Evolutionary conservation across 2,888 invertebrate species (phyloP).

Genomic region (Eupelmus urozonus): DNA sequence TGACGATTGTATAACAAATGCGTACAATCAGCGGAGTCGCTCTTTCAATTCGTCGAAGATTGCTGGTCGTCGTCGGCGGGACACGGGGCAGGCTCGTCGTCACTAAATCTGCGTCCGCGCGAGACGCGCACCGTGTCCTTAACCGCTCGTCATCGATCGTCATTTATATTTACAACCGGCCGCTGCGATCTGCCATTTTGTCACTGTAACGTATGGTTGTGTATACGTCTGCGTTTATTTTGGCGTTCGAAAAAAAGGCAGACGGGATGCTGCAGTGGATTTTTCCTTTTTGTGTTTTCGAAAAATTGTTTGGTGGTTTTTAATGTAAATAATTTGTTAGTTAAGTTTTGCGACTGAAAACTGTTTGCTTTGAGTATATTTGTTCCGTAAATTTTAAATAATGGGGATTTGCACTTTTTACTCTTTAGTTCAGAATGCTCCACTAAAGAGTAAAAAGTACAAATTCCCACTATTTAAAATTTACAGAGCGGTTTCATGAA

Average conservation of each 20-base stretch:
- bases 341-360: too few relatives aligned
- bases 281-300: too few relatives aligned
- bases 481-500: too few relatives aligned
- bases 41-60: constrained; percentile 18
- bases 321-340: too few relatives aligned
- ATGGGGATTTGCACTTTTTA: too few relatives aligned
- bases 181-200: constrained; percentile 43
- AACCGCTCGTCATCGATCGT: constrained; percentile 43
- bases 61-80: not conserved
- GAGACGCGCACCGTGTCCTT: not conserved
- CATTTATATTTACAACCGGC: constrained; percentile 47
- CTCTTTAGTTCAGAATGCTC: too few relatives aligned
- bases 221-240: not conserved
- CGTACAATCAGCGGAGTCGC: constrained; percentile 8
- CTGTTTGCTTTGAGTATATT: too few relatives aligned
- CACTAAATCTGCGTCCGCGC: constrained; percentile 17
- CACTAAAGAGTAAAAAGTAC: too few relatives aligned
- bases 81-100: not conserved
- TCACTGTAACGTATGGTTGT: constrained; percentile 21
- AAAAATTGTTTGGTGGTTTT: too few relatives aligned
- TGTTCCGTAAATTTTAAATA: too few relatives aligned
- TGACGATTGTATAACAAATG: constrained; percentile 37
- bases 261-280: too few relatives aligned
- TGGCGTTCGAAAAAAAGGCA: not conserved
- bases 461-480: too few relatives aligned